These are phyloP conservation scores for Holocentrus rufus DNA, from an alignment of 2,797 vertebrate genomes.

Conservation along the genomic window DNA sequence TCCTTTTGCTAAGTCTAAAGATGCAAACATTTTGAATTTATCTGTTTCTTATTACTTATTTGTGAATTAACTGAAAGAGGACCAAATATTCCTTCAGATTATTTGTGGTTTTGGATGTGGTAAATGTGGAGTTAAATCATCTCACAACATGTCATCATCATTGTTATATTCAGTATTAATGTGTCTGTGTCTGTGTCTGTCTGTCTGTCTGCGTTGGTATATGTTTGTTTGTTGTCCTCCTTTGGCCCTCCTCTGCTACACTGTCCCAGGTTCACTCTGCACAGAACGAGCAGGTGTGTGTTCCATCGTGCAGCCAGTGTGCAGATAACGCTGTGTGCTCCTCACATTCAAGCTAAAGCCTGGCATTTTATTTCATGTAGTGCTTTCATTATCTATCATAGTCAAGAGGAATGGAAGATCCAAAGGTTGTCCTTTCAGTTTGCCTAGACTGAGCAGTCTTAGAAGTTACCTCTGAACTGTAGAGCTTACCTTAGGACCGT, in stretches of 20 bases:
- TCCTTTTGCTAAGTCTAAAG: slow-evolving; percentile 46
- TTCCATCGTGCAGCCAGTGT: slow-evolving; percentile 31
- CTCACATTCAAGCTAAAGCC: slow-evolving; percentile 4
- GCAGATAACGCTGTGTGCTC: slow-evolving; percentile 27
- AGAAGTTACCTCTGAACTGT: neutral
- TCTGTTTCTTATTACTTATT: slow-evolving; percentile 45
- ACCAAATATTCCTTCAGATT: slow-evolving; percentile 11
- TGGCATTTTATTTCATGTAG: neutral
- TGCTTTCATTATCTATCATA: neutral
- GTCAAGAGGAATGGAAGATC: neutral
- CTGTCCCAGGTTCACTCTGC: slow-evolving; percentile 47
- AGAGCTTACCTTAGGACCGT: neutral
- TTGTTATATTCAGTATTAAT: slow-evolving; percentile 33
- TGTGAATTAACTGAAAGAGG: slow-evolving; percentile 57
- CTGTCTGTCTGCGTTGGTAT: slow-evolving; percentile 53
- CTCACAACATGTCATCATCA: slow-evolving; percentile 21
- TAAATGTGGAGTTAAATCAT: neutral
- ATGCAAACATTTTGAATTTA: slow-evolving; percentile 44
- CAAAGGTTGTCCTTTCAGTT: neutral
- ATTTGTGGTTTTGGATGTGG: slow-evolving; percentile 7
- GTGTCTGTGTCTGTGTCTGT: slow-evolving; percentile 21
- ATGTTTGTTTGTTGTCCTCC: slow-evolving; percentile 55
- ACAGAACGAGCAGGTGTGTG: slow-evolving; percentile 73
- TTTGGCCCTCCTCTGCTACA: slow-evolving; percentile 36
- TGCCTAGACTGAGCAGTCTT: slow-evolving; percentile 14